phyloP scores from a whole-genome alignment of 2,888 invertebrate genomes.

The Diachrysia chrysitis region DNA sequence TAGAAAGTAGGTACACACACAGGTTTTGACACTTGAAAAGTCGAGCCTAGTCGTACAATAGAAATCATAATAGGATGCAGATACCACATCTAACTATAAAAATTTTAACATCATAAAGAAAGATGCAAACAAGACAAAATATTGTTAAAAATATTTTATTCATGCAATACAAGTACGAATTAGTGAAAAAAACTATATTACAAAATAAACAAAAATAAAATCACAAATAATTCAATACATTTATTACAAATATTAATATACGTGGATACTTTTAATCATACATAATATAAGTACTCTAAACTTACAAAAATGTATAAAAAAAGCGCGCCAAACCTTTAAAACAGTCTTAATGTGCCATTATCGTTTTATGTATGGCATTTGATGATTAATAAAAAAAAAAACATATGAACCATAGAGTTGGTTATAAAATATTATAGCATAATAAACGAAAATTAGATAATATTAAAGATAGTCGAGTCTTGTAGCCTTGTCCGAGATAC shows the following conservation, averaged over 20 bases:
- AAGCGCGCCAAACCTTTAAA: not conserved
- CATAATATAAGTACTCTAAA: not conserved
- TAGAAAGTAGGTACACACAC: no score
- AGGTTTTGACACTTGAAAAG: no score
- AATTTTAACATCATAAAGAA: no score
- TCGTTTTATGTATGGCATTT: not conserved
- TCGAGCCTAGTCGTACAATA: no score
- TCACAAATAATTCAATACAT: not conserved
- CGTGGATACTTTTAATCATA: not conserved
- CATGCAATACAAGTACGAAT: not conserved
- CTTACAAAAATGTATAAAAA: conserved; percentile 4
- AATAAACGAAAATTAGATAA: not conserved
- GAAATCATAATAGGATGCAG: no score
- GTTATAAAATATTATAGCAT: not conserved
- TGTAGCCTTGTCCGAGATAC: not conserved
- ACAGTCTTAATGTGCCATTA: not conserved
- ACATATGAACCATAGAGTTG: not conserved
- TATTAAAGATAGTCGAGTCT: not conserved
- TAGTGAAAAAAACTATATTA: not conserved
- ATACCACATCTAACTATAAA: no score
- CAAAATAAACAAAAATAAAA: not conserved
- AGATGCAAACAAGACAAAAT: not conserved
- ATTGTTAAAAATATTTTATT: not conserved
- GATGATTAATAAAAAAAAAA: conserved; percentile 1
- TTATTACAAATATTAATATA: not conserved